Base-by-base conservation (phyloP, 2,888 invertebrate species). In the Deilephila porcellus region DNA sequence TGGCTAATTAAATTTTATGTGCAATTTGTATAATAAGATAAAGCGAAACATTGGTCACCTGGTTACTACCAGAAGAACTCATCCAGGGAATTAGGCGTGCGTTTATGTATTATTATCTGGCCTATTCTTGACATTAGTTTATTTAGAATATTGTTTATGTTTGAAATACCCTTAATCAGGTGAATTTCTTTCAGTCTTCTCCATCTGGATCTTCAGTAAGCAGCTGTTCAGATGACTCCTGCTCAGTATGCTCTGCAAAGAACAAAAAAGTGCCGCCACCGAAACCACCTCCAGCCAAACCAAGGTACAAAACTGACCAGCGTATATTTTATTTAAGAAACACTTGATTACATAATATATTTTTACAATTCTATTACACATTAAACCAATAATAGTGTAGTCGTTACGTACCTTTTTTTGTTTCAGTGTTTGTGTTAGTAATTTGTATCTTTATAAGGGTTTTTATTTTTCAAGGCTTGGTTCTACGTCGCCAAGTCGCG, bases 171-270 rank as follows among this genome's bases (percentile, higher is more conserved):
- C 53, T 63, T 53, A 17, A 17, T 8, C 11, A 29, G 19, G 19
- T 14, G 19, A n/a, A 60, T 62, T 74, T 17, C 34, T 63, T 64
- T 60, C 84, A 95, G 92, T 93, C 97, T 0, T 97, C 97, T n/a
- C 96, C 96, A 0, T 96, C 97, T 0, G 96, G 96, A 2, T 97
- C 97, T 59, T 97, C 97, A 0, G 96, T 96, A 70, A 97, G 97
- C 92, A 97, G 97, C 80, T 98, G 98, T 85, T 97, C 97, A 0
- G 97, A 97, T 83, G 97, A 97, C 84, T 97, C 97, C 0, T 98
- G 98, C 84, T 97, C 97, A 0, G 97, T 98, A 0, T 98, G 98
- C 86, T 97, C 97, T 0, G 97, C 97, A 0, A 93, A 94, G 85
- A 93, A 92, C 82, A 94, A 93, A 83, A 93, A 93, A 80, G 95